Percentiles rank a stretch among this genome's conserved stretches.
phyloP scores from a whole-genome alignment of 2,888 invertebrate species.

The Alviniconcha strummeri region DNA sequence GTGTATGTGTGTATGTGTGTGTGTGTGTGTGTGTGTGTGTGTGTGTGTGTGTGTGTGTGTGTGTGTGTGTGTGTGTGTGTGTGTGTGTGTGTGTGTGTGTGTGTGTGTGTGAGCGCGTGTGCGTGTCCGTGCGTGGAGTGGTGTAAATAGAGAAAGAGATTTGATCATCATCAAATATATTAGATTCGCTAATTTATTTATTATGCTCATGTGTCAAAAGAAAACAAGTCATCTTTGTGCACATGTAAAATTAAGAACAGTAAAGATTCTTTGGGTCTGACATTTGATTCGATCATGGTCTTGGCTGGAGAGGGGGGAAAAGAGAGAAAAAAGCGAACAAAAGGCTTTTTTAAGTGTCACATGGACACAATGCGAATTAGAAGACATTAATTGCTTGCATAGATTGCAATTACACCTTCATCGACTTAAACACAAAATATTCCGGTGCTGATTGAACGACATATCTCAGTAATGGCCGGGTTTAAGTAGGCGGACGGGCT shows the following conservation, averaged over 20 bases:
- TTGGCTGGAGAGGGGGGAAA: not conserved
- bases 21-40: not conserved
- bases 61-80: no score
- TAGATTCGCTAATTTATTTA: not conserved
- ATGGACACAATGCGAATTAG: constrained; percentile 6
- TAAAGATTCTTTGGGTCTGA: no score
- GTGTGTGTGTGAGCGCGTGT: no score
- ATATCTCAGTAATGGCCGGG: not conserved
- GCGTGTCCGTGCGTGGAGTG: no score
- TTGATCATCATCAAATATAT: not conserved
- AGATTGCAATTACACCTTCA: not conserved
- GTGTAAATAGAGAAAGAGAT: not conserved
- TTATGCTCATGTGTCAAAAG: no score
- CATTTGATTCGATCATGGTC: not conserved
- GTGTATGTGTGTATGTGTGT: not conserved
- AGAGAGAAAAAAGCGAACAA: not conserved
- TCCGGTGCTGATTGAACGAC: not conserved
- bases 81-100: no score
- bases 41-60: no score
- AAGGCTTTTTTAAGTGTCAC: not conserved
- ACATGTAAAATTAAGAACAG: no score
- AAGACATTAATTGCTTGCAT: not conserved
- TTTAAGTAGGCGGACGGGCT: not conserved
- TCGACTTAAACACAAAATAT: not conserved
- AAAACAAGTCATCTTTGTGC: no score